Percentiles rank a stretch among this genome's conserved stretches.
phyloP scores from a whole-genome alignment of 2,797 vertebrate species.

The Gymnothorax javanicus region DNA sequence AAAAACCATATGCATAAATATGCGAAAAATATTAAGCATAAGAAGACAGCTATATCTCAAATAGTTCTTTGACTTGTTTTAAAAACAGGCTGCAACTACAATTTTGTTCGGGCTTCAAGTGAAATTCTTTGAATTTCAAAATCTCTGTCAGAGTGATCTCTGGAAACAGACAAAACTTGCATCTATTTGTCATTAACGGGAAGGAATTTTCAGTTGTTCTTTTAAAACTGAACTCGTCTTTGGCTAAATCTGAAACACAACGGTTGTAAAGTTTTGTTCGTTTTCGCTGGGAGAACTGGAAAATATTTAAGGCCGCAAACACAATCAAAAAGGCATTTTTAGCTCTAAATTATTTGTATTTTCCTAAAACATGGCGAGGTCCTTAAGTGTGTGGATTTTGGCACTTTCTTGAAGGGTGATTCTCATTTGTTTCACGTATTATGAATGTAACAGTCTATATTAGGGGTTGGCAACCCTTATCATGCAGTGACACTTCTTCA shows the following conservation, averaged over 20 bases:
- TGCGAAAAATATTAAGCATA: not conserved
- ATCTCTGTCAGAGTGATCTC: not conserved
- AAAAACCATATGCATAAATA: no score
- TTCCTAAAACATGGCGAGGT: not conserved
- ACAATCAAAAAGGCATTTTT: not conserved
- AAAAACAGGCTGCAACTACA: not conserved
- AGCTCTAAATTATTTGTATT: not conserved
- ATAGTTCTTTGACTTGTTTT: not conserved
- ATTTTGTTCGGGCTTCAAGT: not conserved
- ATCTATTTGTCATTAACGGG: not conserved
- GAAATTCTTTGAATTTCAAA: not conserved
- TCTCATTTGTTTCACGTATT: no score
- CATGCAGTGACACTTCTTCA: no score
- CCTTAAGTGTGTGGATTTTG: not conserved
- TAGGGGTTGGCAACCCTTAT: no score
- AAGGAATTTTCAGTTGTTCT: not conserved
- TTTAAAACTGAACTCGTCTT: not conserved
- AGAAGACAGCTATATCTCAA: not conserved
- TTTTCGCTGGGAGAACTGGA: not conserved
- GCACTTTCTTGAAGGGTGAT: not conserved
- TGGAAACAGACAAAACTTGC: not conserved
- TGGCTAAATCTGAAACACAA: not conserved
- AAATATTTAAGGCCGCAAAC: not conserved
- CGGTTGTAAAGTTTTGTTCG: not conserved
- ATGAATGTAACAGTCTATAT: no score